Evolutionary conservation across 2,113 vertebrate genomes (phyloP).

Genomic region (Zeus faber): DNA sequence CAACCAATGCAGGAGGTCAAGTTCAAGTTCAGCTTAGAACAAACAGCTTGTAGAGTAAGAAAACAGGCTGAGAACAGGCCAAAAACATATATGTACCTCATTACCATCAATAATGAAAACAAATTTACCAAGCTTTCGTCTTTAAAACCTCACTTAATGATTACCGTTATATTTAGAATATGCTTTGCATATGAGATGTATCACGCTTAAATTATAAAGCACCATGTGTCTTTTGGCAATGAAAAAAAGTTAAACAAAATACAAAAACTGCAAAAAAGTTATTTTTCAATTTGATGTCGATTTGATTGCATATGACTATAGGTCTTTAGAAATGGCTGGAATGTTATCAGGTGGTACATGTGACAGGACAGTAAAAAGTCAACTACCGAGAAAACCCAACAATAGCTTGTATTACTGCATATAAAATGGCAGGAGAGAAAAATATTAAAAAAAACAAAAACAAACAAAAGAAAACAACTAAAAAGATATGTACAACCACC

Average conservation of each 20-base stretch:
- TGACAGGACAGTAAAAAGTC: slow-evolving; percentile 88
- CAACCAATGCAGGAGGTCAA: slow-evolving; percentile 92
- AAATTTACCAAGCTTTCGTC: slow-evolving; percentile 83
- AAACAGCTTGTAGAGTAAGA: slow-evolving; percentile 92
- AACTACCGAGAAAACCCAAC: slow-evolving; percentile 94
- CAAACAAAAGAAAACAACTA: too few relatives aligned
- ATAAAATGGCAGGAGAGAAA: slow-evolving; percentile 95
- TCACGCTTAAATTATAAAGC: slow-evolving; percentile 94
- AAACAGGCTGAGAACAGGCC: slow-evolving; percentile 88
- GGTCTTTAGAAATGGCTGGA: slow-evolving; percentile 84
- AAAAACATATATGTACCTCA: slow-evolving; percentile 90
- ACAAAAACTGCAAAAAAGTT: slow-evolving; percentile 35
- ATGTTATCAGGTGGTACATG: slow-evolving; percentile 88
- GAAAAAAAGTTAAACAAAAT: slow-evolving; percentile 72
- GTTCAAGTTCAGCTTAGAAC: slow-evolving; percentile 93
- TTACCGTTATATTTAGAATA: slow-evolving; percentile 70
- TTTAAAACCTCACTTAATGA: slow-evolving; percentile 26
- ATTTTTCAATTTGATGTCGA: slow-evolving; percentile 56
- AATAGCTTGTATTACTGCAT: slow-evolving; percentile 98
- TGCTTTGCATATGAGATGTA: slow-evolving; percentile 97
- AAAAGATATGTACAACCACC: slow-evolving; percentile 96
- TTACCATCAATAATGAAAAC: slow-evolving; percentile 81
- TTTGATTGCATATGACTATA: slow-evolving; percentile 96
- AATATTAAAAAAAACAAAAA: slow-evolving; percentile 73
- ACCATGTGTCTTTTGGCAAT: slow-evolving; percentile 95